Base-by-base conservation (phyloP, 2,797 vertebrate species). In the Anabas testudineus region DNA sequence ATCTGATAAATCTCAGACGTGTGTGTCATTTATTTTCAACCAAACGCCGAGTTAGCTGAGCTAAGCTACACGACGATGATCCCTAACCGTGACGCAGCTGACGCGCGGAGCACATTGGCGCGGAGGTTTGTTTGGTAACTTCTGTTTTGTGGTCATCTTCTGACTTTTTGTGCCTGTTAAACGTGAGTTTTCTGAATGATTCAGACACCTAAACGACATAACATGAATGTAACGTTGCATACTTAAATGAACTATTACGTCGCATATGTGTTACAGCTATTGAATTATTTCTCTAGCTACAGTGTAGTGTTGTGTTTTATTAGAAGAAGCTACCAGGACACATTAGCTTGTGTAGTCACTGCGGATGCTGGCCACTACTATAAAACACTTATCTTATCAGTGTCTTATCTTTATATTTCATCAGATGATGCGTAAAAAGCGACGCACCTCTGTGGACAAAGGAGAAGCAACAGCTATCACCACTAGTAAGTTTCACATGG, bases 341-440 rank as follows among this genome's bases (percentile, higher is more conserved):
- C n/a, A 4, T 19, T 49, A 12, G 28, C 67, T 52, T 47, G 28
- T 34, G 12, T 36, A 48, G 18, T 22, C 49, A 2, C 2, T 32
- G 19, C 41, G 4, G 10, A 2, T 13, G 45, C 8, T 61, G 67
- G 2, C 52, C 1, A 37, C 3, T 30, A 15, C 26, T 43, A 7
- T 34, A 12, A 28, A 46, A 22, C 15, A 22, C 2, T n/a, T n/a
- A n/a, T n/a, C n/a, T n/a, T n/a, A n/a, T n/a, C n/a, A n/a, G n/a
- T 5, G 10, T 34, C 2, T 56, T 4, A 16, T 18, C 5, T 65
- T 68, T 69, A 5, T 58, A n/a, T 66, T 65, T 67, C 3, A 34
- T 51, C 42, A 90, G 83, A 95, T 94, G 94, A 88, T 94, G 92
- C 91, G 93, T 14, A 95, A 90, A 87, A 95, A 93, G 71, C 87